Percentiles rank a stretch among this genome's conserved stretches.
These are phyloP conservation scores for Asteroscopus sphinx DNA, from an alignment of 2,888 invertebrate genomes.

Conservation along the genomic window DNA sequence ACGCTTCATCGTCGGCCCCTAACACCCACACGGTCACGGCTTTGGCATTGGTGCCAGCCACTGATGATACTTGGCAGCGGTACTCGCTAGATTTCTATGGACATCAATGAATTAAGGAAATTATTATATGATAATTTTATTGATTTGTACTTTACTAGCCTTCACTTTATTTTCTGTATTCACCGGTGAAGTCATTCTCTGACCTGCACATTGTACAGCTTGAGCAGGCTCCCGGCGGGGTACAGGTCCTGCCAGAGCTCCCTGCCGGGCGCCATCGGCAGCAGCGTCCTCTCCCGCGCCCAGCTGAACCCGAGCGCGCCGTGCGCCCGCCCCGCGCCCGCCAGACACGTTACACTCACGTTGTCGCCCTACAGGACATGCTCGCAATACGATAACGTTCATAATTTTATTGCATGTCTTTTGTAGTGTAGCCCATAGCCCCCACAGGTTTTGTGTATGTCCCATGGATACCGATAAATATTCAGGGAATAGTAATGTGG, in stretches of 20 bases:
- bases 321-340: slow-evolving; percentile 91
- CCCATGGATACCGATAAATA: no score
- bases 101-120: not conserved
- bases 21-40: slow-evolving; percentile 91
- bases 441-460: no score
- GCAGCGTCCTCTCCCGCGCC: slow-evolving; percentile 93
- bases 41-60: slow-evolving; percentile 84
- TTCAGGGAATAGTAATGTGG: no score
- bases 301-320: slow-evolving; percentile 95
- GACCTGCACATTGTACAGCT: slow-evolving; percentile 94
- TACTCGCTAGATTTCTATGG: slow-evolving; percentile 93
- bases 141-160: no score
- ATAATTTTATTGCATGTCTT: no score
- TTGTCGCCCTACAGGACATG: slow-evolving; percentile 90
- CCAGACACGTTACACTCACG: slow-evolving; percentile 92
- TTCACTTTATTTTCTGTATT: no score
- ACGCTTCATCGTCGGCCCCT: slow-evolving; percentile 89
- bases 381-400: no score
- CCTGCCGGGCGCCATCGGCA: slow-evolving; percentile 93
- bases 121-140: no score
- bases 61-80: slow-evolving; percentile 92
- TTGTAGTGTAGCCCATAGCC: no score
- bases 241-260: slow-evolving; percentile 96
- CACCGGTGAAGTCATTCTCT: no score
- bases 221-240: slow-evolving; percentile 95